Conservation (phyloP, 2,113 vertebrate genomes). For the Takifugu flavidus region DNA sequence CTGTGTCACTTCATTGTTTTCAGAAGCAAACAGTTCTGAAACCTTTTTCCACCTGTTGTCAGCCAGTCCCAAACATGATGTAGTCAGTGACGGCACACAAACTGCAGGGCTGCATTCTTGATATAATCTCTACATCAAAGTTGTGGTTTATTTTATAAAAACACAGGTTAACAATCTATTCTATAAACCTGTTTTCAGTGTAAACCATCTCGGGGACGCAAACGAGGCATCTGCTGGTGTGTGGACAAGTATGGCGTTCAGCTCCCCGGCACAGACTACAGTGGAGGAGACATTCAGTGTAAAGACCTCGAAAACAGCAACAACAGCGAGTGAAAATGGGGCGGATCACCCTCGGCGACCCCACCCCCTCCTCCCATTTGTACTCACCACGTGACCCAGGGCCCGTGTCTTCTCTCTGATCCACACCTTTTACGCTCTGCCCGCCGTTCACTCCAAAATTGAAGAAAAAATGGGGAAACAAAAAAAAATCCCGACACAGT, state of each 20-base stretch:
- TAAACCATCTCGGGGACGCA: slow-evolving; percentile 95
- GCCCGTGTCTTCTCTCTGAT: slow-evolving; percentile 71
- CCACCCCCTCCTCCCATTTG: slow-evolving; percentile 23
- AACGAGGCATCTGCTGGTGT: slow-evolving; percentile 96
- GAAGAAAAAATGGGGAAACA: slow-evolving; percentile 27
- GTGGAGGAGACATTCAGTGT: slow-evolving; percentile 91
- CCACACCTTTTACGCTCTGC: slow-evolving; percentile 48
- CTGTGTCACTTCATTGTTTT: too few species aligned
- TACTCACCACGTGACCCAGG: slow-evolving; percentile 67
- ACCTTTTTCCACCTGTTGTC: too few species aligned
- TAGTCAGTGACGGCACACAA: too few species aligned
- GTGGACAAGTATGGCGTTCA: slow-evolving; percentile 97
- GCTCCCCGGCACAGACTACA: slow-evolving; percentile 91
- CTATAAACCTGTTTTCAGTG: slow-evolving; percentile 73
- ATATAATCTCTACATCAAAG: too few species aligned
- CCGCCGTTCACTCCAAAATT: slow-evolving; percentile 68
- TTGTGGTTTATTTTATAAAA: too few species aligned
- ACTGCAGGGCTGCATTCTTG: too few species aligned
- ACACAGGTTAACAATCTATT: neutral
- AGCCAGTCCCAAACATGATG: too few species aligned
- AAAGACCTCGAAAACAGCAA: slow-evolving; percentile 91
- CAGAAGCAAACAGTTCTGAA: too few species aligned
- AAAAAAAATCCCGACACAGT: slow-evolving; percentile 48
- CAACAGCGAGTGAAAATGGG: slow-evolving; percentile 85
- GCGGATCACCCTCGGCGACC: slow-evolving; percentile 30